Base-by-base conservation (phyloP, 2,797 vertebrate species). In the Tamandua tetradactyla region DNA sequence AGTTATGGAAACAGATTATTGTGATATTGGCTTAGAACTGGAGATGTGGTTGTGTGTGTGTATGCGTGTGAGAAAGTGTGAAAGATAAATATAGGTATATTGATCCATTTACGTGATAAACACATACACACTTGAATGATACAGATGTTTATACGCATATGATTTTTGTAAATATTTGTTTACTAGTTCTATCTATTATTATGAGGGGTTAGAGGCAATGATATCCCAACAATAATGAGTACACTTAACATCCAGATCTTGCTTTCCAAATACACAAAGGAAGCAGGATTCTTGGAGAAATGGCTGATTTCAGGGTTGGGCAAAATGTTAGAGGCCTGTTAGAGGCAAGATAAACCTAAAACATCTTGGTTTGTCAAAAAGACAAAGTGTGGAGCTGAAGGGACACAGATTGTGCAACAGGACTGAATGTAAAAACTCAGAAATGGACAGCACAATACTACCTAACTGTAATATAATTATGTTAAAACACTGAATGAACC, bases 181-280 rank as follows among this genome's bases (percentile, higher is more conserved):
- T 92, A 71, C 37, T 89, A 89, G 25, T 3, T 88, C 20, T 83
- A 27, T 18, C 13, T 86, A 42, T 32, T 86, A 42, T 32, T 40
- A 25, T 64, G 66, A 25, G 86, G 30, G 18, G 44, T 76, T 83
- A 80, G 17, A 80, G 80, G 42, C 37, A 81, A 86, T 49, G 49
- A 79, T 2, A 89, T 2, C 10, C 20, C 49, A 87, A 30, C 15
- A 94, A 69, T 5, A 57, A 71, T 27, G 61, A 91, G 40, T 47
- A 95, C 1, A 81, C 12, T 85, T 2, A 23, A 30, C 32, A 90
- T 27, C 44, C 14, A 59, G 5, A 61, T 74, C 81, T 81, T 91
- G 78, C 61, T 68, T 86, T 86, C 55, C 86, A 91, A 85, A 91
- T 64, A 76, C 3, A 72, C 72, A 72, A 85, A 88, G 75, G 74